phyloP scores from a whole-genome alignment of 2,888 invertebrate species.

The Epiblema foenella region DNA sequence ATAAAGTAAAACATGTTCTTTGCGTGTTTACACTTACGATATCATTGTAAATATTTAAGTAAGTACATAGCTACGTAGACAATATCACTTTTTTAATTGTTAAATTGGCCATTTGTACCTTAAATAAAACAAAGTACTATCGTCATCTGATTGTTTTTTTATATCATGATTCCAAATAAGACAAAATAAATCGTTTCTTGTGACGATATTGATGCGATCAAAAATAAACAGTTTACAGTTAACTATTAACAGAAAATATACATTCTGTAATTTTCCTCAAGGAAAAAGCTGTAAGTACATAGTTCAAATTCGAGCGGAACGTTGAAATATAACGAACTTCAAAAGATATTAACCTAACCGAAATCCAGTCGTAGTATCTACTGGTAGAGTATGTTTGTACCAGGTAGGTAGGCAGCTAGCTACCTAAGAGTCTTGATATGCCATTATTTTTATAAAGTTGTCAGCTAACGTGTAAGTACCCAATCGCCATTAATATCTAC shows the following conservation, averaged over 20 bases:
- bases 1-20: slow-evolving; percentile 51
- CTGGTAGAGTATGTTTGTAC: no score
- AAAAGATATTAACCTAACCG: no score
- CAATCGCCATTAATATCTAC: no score
- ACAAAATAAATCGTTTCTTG: no score
- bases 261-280: not conserved
- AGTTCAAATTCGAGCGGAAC: no score
- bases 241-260: not conserved
- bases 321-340: not conserved
- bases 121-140: slow-evolving; percentile 64
- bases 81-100: slow-evolving; percentile 57
- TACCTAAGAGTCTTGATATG: no score
- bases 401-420: no score
- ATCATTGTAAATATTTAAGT: slow-evolving; percentile 57
- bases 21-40: slow-evolving; percentile 49
- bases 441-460: no score
- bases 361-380: no score
- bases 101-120: slow-evolving; percentile 66
- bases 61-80: slow-evolving; percentile 46
- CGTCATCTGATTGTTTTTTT: slow-evolving; percentile 46
- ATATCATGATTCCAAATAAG: slow-evolving; percentile 14
- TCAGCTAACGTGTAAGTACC: no score
- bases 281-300: not conserved
- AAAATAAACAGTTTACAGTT: no score
- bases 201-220: no score